phyloP scores from a whole-genome alignment of 2,113 vertebrate species.

The Indicator indicator region DNA sequence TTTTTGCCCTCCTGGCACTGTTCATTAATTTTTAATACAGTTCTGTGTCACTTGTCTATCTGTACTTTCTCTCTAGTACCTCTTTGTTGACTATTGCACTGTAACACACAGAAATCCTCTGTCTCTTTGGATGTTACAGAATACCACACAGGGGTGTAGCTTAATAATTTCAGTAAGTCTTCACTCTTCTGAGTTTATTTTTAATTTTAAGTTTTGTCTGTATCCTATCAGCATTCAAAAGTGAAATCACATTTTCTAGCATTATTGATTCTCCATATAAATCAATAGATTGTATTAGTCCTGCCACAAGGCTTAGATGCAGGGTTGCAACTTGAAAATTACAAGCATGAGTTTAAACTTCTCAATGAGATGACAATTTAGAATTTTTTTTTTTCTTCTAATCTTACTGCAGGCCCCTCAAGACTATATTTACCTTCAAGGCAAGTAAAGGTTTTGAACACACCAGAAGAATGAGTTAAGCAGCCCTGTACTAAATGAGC shows the following conservation, averaged over 20 bases:
- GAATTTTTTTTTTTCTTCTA: neutral
- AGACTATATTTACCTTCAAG: neutral
- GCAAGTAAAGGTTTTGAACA: neutral
- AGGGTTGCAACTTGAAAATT: neutral
- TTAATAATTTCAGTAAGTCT: neutral
- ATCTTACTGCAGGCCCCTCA: neutral
- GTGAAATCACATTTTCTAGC: neutral
- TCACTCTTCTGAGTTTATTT: neutral
- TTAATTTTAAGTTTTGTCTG: neutral
- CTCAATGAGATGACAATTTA: neutral
- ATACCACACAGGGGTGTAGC: neutral
- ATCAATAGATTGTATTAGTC: neutral
- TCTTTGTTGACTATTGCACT: neutral
- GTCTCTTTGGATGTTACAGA: neutral
- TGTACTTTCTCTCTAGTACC: neutral
- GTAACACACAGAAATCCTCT: neutral
- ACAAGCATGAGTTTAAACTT: constrained; percentile 2
- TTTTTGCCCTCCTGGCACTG: fast-evolving
- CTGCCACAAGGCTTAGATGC: neutral
- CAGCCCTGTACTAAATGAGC: neutral
- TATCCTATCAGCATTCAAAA: neutral
- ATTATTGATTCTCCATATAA: neutral
- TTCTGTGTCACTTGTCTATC: neutral
- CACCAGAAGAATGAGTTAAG: neutral
- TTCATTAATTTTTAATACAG: neutral